Evolutionary conservation across 2,888 invertebrate species (phyloP), one percentile per base, ranked within the genome.

Genomic region (Scaptomyza caliginosa): DNA sequence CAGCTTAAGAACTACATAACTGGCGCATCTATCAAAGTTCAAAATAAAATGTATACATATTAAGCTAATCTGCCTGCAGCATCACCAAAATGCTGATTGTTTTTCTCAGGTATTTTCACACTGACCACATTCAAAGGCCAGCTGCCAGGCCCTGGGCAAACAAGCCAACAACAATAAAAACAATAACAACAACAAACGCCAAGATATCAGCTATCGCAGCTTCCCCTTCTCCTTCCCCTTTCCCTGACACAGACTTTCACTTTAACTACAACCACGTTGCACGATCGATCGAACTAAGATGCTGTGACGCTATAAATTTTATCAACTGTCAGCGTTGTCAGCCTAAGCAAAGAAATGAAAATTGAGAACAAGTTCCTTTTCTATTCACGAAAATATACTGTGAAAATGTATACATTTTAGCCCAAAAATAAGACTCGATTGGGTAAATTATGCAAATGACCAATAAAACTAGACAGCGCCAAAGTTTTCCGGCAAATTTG

Each of bases 401-500:
- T 48, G 38, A 63, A 80, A 74, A 62, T 56, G 52, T 63, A 62
- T 73, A 69, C 67, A 77, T 84, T 84, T 75, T 68, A 68, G 46
- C 45, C 83, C 69, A 75, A 77, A 77, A 77, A 42, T 0, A 26
- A 8, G 42, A 13, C 45, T 39, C 39, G 39, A 63, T 60, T 16
- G 24, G 7, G 13, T 13, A 48, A 59, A 66, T 71, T 70, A 70
- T 64, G 73, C 54, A 64, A 74, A 57, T 66, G 39, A 23, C 28
- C 67, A 49, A 59, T 67, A 64, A 49, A 56, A 55, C 1, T 50
- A 19, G 46, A 13, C 50, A 51, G 45, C 58, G 60, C 67, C 62
- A 78, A 32, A 68, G 43, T 82, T 84, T 78, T 72, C 71, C 86
- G 83, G 73, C 79, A 86, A 86, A 86, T 86, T 86, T 86, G 88